These are phyloP conservation scores for Anguilla marmorata DNA, from an alignment of 2,797 vertebrate species.

Conservation along the genomic window DNA sequence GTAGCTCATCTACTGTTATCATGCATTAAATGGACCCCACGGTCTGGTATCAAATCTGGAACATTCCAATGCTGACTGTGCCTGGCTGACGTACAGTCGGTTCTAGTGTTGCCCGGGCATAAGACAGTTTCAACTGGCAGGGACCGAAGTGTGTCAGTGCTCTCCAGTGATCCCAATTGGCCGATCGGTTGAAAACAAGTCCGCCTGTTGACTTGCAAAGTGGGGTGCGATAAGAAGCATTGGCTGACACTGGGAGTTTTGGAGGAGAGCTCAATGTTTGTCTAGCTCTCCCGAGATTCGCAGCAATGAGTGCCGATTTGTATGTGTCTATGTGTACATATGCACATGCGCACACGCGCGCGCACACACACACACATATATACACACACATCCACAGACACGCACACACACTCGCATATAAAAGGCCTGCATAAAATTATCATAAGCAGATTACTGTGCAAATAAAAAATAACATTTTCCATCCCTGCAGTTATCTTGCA, in stretches of 20 bases:
- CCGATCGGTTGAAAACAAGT: not conserved
- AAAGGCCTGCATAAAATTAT: too few relatives aligned
- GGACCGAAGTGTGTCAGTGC: not conserved
- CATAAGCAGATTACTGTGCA: not conserved
- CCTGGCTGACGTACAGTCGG: not conserved
- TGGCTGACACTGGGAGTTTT: not conserved
- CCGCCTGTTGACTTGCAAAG: not conserved
- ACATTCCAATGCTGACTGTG: not conserved
- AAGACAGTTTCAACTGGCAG: not conserved
- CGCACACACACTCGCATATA: too few relatives aligned
- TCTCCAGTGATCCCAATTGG: not conserved
- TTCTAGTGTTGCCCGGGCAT: not conserved
- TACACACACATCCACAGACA: too few relatives aligned
- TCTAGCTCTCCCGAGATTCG: not conserved
- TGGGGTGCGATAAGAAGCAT: not conserved
- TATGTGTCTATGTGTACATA: not conserved
- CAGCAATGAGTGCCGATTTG: not conserved
- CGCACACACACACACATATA: too few relatives aligned
- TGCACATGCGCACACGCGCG: too few relatives aligned
- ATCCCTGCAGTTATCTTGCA: not conserved
- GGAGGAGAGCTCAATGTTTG: not conserved
- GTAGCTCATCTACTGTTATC: not conserved
- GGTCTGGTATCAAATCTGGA: not conserved
- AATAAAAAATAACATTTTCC: not conserved
- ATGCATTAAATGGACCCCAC: not conserved